A percentile compares a stretch with the other conserved stretches of the same genome.
phyloP scores from a whole-genome alignment of 2,797 vertebrate species.

The Acropternis orthonyx region DNA sequence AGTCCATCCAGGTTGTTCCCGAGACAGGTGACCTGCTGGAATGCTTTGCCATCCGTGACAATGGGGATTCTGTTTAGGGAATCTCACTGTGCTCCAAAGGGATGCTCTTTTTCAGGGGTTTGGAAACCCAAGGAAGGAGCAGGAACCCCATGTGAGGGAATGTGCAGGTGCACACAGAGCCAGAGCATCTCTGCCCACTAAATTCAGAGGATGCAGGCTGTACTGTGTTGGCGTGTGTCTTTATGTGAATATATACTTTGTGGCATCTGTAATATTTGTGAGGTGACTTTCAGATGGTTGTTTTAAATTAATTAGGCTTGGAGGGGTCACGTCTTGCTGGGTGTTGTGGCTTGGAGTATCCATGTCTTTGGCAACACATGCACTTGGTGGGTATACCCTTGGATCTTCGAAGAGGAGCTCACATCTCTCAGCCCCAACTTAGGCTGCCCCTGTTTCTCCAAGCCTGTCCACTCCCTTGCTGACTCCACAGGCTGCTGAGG shows the following conservation, averaged over 20 bases:
- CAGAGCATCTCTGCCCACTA: background rate
- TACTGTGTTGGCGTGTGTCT: rapidly evolving
- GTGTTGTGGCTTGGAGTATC: background rate
- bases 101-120: background rate
- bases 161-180: too few relatives aligned
- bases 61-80: background rate
- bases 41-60: background rate
- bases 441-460: background rate
- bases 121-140: background rate
- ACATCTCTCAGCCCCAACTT: background rate
- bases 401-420: background rate
- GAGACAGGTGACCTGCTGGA: rapidly evolving
- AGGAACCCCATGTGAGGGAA: rapidly evolving
- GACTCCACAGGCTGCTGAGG: background rate
- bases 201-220: background rate
- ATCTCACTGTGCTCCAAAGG: background rate
- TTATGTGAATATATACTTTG: background rate
- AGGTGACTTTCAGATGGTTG: background rate
- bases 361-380: rapidly evolving
- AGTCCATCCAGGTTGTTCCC: rapidly evolving
- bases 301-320: rapidly evolving
- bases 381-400: background rate
- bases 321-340: background rate
- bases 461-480: background rate
- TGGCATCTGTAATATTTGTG: background rate